phyloP scores from a whole-genome alignment of 2,113 vertebrate species.

The Pardalotus punctatus region DNA sequence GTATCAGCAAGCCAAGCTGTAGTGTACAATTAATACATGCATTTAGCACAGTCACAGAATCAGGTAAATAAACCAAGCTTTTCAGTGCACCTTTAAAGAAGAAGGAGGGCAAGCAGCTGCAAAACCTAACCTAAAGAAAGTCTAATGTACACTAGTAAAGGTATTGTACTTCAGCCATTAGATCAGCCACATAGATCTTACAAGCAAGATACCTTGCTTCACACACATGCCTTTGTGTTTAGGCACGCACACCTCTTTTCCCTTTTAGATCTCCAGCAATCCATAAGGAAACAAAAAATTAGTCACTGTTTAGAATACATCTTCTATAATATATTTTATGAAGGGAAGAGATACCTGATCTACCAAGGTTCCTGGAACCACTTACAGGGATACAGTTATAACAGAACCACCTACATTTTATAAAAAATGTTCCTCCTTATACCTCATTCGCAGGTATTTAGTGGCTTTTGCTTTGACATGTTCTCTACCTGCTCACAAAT shows the following conservation, averaged over 20 bases:
- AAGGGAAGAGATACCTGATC: background rate
- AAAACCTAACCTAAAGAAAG: background rate
- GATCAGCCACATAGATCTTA: too few species aligned
- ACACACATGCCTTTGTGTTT: background rate
- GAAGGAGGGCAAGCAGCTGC: background rate
- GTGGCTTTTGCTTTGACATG: background rate
- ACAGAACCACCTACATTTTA: background rate
- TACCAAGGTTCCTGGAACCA: background rate
- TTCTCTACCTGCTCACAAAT: background rate
- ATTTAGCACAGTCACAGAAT: background rate
- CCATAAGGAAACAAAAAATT: background rate
- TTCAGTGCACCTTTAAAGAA: background rate
- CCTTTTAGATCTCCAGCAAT: background rate
- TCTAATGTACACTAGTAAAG: fast-evolving
- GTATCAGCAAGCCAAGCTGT: background rate
- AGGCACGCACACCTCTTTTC: fast-evolving
- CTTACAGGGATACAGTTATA: background rate
- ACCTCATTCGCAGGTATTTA: background rate
- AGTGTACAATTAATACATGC: too few species aligned
- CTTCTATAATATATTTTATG: background rate
- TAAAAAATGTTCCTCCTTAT: background rate
- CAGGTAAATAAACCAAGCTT: background rate
- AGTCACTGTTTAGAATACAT: background rate
- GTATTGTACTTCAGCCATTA: background rate
- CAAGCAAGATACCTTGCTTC: background rate